phyloP scores from a whole-genome alignment of 2,113 vertebrate species.

The Hydrochoerus hydrochaeris region DNA sequence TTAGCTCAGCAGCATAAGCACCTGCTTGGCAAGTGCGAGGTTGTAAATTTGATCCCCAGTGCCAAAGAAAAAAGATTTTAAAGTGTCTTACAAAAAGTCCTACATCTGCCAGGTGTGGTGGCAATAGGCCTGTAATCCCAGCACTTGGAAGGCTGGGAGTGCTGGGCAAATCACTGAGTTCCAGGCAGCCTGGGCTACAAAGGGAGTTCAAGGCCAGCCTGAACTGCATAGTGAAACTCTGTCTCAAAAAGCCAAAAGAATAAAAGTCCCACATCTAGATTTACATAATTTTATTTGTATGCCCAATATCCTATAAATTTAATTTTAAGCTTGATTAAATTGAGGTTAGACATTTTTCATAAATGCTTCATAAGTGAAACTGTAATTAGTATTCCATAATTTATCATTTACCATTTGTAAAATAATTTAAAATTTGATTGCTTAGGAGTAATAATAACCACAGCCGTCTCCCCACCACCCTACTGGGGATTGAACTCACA shows the following conservation, averaged over 20 bases:
- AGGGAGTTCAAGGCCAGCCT: too few relatives aligned
- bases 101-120: too few relatives aligned
- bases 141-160: too few relatives aligned
- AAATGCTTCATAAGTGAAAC: background rate
- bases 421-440: constrained; percentile 12
- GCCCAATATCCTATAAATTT: background rate
- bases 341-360: constrained; percentile 2
- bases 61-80: background rate
- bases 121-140: too few relatives aligned
- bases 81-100: background rate
- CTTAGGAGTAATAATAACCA: background rate
- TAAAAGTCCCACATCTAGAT: background rate
- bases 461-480: background rate
- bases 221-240: too few relatives aligned
- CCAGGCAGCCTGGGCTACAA: too few relatives aligned
- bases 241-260: too few relatives aligned
- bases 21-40: too few relatives aligned
- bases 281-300: constrained; percentile 5
- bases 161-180: too few relatives aligned
- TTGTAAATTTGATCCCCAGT: too few relatives aligned
- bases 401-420: background rate
- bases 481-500: too few relatives aligned
- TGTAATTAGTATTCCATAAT: constrained; percentile 14
- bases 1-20: too few relatives aligned
- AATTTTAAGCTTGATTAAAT: constrained; percentile 34